These are phyloP conservation scores for Salvelinus namaycush DNA, from an alignment of 2,113 vertebrate genomes.

Conservation along the genomic window DNA sequence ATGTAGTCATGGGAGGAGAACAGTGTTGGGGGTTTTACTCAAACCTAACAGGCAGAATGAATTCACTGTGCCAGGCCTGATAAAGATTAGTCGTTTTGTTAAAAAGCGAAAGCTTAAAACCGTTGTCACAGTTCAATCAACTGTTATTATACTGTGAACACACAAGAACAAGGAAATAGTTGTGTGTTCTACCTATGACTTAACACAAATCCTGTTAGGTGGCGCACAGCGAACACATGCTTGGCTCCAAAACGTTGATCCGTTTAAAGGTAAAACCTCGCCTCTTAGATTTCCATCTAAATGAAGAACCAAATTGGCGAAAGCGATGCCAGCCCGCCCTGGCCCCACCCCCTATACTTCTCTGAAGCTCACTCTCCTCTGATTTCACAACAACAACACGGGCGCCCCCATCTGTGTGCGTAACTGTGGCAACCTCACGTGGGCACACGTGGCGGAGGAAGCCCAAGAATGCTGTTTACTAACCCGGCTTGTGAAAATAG, in stretches of 20 bases:
- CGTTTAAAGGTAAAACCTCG: conserved; percentile 66
- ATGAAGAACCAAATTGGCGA: conserved; percentile 50
- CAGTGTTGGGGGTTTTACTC: no score
- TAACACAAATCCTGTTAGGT: conserved; percentile 22
- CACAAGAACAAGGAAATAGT: no score
- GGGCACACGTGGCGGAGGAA: conserved; percentile 41
- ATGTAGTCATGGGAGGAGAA: no score
- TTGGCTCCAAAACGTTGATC: conserved; percentile 64
- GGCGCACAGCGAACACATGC: conserved; percentile 15
- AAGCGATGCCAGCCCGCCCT: conserved; percentile 26
- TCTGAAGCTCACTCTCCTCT: conserved; percentile 22
- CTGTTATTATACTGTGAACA: no score
- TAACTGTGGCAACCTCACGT: conserved; percentile 46
- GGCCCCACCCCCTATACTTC: neutral
- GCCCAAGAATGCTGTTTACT: conserved; percentile 66
- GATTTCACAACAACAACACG: conserved; percentile 51
- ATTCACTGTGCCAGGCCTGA: no score
- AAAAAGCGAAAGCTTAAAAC: no score
- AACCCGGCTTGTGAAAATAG: conserved; percentile 56
- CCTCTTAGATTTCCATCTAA: conserved; percentile 63
- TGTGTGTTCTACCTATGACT: neutral
- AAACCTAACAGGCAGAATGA: no score
- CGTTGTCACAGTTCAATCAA: no score
- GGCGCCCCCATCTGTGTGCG: conserved; percentile 10
- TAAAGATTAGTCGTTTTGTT: no score